These are phyloP conservation scores for Strix aluco DNA, from an alignment of 2,113 vertebrate species.

Conservation along the genomic window DNA sequence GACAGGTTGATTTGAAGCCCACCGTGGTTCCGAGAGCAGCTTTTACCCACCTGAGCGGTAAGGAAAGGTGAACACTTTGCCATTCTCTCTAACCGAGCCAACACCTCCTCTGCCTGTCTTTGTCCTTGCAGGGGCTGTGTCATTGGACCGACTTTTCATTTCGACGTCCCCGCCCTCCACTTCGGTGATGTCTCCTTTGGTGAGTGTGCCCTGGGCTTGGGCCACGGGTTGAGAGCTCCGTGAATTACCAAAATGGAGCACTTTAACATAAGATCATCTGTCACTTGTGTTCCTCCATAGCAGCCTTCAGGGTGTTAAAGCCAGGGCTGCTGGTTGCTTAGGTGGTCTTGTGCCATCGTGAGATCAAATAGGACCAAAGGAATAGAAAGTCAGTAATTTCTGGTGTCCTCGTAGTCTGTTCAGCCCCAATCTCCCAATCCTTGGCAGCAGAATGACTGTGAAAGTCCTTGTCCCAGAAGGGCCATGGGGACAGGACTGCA, in stretches of 20 bases:
- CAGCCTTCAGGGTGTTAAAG: not conserved
- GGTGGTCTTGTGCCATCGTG: not conserved
- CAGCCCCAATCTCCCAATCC: too few species aligned
- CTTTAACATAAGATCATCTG: not conserved
- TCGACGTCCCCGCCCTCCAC: conserved; percentile 76
- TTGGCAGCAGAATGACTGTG: too few species aligned
- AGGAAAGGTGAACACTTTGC: rapidly evolving
- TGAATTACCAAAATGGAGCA: not conserved
- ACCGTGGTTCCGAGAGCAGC: not conserved
- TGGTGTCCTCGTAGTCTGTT: not conserved
- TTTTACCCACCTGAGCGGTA: not conserved
- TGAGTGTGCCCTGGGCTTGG: conserved; percentile 61
- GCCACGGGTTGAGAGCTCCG: not conserved
- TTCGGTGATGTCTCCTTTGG: conserved; percentile 88
- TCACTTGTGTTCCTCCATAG: not conserved
- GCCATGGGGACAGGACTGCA: too few species aligned
- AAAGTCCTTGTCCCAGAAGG: too few species aligned
- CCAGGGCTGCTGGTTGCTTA: not conserved
- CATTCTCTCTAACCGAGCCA: not conserved
- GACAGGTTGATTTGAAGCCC: not conserved
- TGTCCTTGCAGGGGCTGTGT: conserved; percentile 79
- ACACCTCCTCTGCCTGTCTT: not conserved
- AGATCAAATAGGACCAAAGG: not conserved
- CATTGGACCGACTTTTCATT: conserved; percentile 82
- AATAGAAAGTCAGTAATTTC: not conserved